Evolutionary conservation across 2,888 invertebrate genomes (phyloP), one percentile per base, ranked within the genome.

Genomic region (Gastrophysa polygoni): DNA sequence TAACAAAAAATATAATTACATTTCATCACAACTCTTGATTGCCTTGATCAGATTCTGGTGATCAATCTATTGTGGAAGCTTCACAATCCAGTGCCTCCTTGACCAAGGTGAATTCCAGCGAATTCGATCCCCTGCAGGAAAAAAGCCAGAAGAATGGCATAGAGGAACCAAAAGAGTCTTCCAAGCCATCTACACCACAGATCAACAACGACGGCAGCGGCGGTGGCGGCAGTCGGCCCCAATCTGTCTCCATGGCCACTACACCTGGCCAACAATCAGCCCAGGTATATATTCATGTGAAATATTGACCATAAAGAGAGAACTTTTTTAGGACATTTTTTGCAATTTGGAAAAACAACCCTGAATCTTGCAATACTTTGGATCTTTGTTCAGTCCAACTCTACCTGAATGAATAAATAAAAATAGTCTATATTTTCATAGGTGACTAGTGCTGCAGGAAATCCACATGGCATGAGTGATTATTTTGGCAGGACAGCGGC

Each of bases 41-140:
- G 20, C 11, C 10, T 57, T 46, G 20, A 16, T 11, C 10, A 64
- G 64, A 65, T 20, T 43, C 61, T 20, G 67, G 63, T 1, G 71
- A 69, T 8, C 4, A 64, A 17, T 44, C 67, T 21, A 64, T 56
- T 51, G 43, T 57, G 20, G 71, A 70, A 52, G n/a, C 55, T 18
- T 68, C 66, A 49, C 64, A 67, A 44, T 64, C 73, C 54, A 71
- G 61, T 57, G 61, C 64, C 20, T 64, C 68, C 16, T 24, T 75
- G 59, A 80, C 75, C 61, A 79, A 80, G 66, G 79, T 80, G 34
- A 83, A 81, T 70, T 82, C 86, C 48, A 85, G 85, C 71, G 87
- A 87, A 73, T 87, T 87, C 80, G 87, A 87, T 76, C 87, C 87
- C 3, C 74, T 87, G 32, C 84, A 85, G 73, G 82, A 82, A 24